Evolutionary conservation across 2,888 invertebrate species (phyloP).

Genomic region (Syrphus vitripennis): DNA sequence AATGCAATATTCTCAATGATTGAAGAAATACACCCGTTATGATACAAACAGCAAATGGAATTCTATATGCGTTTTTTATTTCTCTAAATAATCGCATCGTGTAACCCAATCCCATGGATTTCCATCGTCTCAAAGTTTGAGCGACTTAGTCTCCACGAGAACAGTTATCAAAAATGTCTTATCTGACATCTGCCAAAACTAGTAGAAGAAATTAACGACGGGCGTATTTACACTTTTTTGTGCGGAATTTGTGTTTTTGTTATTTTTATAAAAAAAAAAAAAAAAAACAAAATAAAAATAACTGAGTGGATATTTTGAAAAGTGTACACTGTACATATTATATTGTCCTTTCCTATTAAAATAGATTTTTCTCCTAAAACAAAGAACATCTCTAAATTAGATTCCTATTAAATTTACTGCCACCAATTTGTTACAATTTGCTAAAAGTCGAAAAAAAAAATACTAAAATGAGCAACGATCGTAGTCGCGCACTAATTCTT

Average conservation of each 20-base stretch:
- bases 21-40: no score
- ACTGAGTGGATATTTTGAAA: conserved; percentile 26
- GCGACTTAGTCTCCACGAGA: conserved; percentile 38
- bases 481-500: conserved; percentile 76
- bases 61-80: no score
- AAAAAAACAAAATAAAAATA: conserved; percentile 21
- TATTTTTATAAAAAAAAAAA: conserved; percentile 29
- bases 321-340: not conserved
- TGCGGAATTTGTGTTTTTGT: conserved; percentile 50
- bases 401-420: conserved; percentile 19
- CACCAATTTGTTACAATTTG: not conserved
- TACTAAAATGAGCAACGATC: conserved; percentile 76
- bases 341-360: not conserved
- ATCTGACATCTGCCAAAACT: conserved; percentile 34
- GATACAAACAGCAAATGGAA: no score
- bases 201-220: conserved; percentile 37
- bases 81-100: no score
- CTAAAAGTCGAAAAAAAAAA: not conserved
- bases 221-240: conserved; percentile 67
- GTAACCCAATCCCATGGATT: not conserved
- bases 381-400: not conserved
- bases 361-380: not conserved
- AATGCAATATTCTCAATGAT: no score
- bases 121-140: conserved; percentile 28
- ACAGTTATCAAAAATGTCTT: not conserved